A percentile compares a stretch with the other conserved stretches of the same genome.
Conservation (phyloP, 2,113 vertebrate genomes). For the Glaucidium brasilianum region DNA sequence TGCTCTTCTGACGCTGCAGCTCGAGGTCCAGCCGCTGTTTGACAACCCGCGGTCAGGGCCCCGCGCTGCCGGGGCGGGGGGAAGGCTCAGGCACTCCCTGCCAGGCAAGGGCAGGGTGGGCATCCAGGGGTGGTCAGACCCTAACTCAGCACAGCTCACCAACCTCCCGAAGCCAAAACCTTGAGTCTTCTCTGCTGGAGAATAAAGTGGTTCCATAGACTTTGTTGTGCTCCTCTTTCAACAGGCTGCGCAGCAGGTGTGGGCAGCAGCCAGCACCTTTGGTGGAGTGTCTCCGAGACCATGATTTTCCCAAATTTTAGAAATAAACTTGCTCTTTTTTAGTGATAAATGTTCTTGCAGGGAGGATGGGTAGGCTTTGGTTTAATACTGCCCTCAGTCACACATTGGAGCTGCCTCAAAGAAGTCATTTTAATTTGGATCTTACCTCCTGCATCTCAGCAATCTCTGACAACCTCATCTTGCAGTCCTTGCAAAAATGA, state of each 20-base stretch:
- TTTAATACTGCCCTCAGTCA: background rate
- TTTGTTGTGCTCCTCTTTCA: background rate
- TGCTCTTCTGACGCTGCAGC: background rate
- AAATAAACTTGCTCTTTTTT: background rate
- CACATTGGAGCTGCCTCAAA: fast-evolving
- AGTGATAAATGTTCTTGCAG: background rate
- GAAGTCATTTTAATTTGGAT: background rate
- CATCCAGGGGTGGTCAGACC: background rate
- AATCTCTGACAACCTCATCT: background rate
- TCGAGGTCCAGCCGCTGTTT: background rate
- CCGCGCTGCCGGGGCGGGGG: fast-evolving
- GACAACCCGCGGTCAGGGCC: background rate
- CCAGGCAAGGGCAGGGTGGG: background rate
- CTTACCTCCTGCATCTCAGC: fast-evolving
- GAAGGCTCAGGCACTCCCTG: background rate
- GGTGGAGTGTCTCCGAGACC: background rate
- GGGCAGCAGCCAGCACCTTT: background rate
- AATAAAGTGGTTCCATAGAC: background rate
- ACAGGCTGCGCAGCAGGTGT: fast-evolving
- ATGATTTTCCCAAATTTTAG: background rate
- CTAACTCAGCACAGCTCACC: background rate
- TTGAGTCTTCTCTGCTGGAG: background rate
- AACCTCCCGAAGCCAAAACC: background rate
- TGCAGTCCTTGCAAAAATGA: background rate
- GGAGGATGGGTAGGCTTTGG: background rate